Base-by-base conservation (phyloP, 2,888 invertebrate genomes). In the Pandemis corylana region DNA sequence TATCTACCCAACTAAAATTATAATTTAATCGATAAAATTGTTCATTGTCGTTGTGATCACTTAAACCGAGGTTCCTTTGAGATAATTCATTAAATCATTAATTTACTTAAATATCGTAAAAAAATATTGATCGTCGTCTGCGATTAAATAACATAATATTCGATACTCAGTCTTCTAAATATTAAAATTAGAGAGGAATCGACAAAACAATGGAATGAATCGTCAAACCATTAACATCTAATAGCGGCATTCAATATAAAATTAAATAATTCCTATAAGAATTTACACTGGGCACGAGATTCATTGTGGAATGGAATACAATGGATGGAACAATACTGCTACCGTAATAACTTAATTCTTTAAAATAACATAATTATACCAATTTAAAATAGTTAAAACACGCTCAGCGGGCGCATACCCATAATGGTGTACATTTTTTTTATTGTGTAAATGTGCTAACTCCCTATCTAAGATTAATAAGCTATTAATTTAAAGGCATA, bases 81-180 rank as follows among this genome's bases (percentile, higher is more conserved):
- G 78, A 80, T 82, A 64, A 74, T 76, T 68, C 7, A 69, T 36
- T 78, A 75, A 71, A 76, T 76, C 68, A 76, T 75, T 76, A 41
- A 79, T 73, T 67, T 76, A 78, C 79, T 78, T 77, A 79, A 79
- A 80, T 79, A 81, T 80, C 80, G 80, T 80, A 82, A 78, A 72
- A 68, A 72, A 56, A 75, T 72, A 70, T 72, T 71, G 63, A 71
- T 75, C 62, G 62, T 76, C 68, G 75, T 28, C 28, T 61, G 46
- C 65, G 42, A 53, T 63, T 56, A 56, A 56, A 75, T 71, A 75
- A 71, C 75, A 80, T 75, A 80, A 80, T 80, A 81, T 77, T 80
- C 76, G 77, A 79, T 79, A 82, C 76, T 86, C 85, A 85, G 85
- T 86, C 85, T 85, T 85, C 63, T 78, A 73, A 76, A 73, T 77